These are phyloP conservation scores for Myocastor coypus DNA, from an alignment of 2,113 vertebrate species.

Conservation along the genomic window DNA sequence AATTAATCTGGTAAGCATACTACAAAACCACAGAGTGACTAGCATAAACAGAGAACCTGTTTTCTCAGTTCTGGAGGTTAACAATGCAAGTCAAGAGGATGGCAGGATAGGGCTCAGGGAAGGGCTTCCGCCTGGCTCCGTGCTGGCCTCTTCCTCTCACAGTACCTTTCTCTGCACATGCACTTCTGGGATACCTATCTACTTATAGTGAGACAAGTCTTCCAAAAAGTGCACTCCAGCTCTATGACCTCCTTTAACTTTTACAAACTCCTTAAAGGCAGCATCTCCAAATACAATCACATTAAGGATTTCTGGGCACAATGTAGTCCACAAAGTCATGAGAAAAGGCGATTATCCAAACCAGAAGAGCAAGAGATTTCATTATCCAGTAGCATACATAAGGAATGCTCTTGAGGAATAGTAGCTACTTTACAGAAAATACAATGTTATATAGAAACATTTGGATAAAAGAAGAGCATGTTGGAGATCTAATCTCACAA, in stretches of 20 bases:
- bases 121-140: background rate
- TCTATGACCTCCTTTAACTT: background rate
- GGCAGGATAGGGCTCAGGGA: background rate
- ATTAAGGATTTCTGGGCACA: background rate
- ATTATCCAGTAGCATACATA: background rate
- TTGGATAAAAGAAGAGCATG: background rate
- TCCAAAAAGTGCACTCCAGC: background rate
- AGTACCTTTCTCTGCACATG: background rate
- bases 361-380: background rate
- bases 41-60: background rate
- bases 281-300: background rate
- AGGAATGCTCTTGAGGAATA: background rate
- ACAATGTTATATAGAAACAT: background rate
- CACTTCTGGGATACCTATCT: background rate
- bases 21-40: background rate
- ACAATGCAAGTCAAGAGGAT: background rate
- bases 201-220: background rate
- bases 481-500: background rate
- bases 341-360: background rate
- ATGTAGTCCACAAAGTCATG: background rate
- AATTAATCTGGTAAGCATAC: background rate
- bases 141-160: background rate
- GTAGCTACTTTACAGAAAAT: background rate
- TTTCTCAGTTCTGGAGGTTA: background rate
- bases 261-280: background rate